Percentiles rank a stretch among this genome's conserved stretches.
These are phyloP conservation scores for Pseudococcus viburni DNA, from an alignment of 2,888 invertebrate species.

Conservation along the genomic window DNA sequence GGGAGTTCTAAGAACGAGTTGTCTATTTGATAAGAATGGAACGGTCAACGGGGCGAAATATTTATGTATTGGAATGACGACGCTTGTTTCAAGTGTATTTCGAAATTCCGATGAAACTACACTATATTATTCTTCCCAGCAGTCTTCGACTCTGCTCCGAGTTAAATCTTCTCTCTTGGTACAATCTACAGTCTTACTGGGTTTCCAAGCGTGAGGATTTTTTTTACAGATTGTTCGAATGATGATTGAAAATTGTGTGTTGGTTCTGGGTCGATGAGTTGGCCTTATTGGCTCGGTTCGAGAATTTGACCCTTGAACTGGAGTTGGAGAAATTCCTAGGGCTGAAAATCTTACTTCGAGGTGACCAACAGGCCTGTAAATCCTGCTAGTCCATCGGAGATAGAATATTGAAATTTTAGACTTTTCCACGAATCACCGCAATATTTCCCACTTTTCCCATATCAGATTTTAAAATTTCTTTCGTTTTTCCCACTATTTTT, in stretches of 20 bases:
- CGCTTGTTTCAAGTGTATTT: conserved; percentile 62
- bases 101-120: conserved; percentile 58
- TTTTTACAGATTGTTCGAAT: background rate
- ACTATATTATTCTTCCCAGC: conserved; percentile 24
- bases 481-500: no score
- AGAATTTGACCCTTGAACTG: no score
- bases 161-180: conserved; percentile 17
- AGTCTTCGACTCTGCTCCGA: conserved; percentile 2
- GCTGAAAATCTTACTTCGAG: no score
- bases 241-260: background rate
- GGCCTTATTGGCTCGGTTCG: no score
- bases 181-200: background rate
- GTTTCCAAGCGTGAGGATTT: background rate
- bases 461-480: no score
- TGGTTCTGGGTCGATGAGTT: no score
- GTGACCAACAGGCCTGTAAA: no score
- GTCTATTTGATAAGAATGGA: conserved; percentile 66
- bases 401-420: no score
- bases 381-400: no score
- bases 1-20: conserved; percentile 66
- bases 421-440: no score
- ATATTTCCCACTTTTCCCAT: no score
- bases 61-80: conserved; percentile 64
- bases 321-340: no score
- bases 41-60: conserved; percentile 66